Base-by-base conservation (phyloP, 1,140 invertebrate genomes). In the Drosophila busckii region DNA sequence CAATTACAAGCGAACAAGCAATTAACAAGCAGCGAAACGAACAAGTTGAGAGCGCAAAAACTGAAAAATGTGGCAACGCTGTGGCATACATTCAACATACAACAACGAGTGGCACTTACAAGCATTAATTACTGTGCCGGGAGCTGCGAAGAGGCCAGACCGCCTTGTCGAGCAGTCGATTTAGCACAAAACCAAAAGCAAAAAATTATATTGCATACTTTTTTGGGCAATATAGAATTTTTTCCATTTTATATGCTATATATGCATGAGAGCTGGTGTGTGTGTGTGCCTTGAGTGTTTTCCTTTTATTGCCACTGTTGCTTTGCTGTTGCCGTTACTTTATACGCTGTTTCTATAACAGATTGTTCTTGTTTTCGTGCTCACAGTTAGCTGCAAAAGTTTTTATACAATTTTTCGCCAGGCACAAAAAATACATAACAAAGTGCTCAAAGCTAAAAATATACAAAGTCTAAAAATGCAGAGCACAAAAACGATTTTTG, bases 91-190 rank as follows among this genome's bases (percentile, higher is more conserved):
- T 13, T 28, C 28, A n/a, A 31, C 22, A 46, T 4, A 22, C 25
- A 28, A 17, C 48, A 12, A 26, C 46, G 46, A 64, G 64, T 50
- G 60, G 53, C 73, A 63, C 56, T 80, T 71, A 68, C 63, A 64
- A 71, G 68, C 71, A 71, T 71, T 78, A 78, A 78, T 78, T 78
- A 80, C 71, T 71, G 34, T 67, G 71, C 48, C 44, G 45, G 48
- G 40, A 62, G 42, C 42, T 32, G 34, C 31, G 16, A 52, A 68
- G 40, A 26, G 23, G 38, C 34, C 7, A 20, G 9, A 4, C 7
- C 22, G 50, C 41, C 31, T n/a, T 69, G 59, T 69, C 35, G 45
- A 59, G 60, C 22, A 40, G 28, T 55, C 31, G 4, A 16, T 16
- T 32, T 13, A 16, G 3, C 4, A 32, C 59, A 26, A 52, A 60